Conservation (phyloP, 2,113 vertebrate genomes). For the Dasyurus viverrinus region DNA sequence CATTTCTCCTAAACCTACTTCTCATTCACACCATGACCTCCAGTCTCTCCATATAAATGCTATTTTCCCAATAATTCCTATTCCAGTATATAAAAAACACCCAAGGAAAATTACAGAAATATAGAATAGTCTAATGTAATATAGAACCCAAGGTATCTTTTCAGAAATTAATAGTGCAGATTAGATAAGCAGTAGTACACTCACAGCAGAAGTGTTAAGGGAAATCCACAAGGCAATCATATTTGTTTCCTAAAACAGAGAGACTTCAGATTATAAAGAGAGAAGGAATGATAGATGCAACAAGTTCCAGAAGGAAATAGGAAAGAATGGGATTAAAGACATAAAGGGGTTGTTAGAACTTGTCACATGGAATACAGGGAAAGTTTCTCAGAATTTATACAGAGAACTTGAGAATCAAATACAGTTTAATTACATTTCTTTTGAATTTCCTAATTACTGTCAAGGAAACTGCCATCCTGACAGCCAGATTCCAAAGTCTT, state of each 20-base stretch:
- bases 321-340: background rate
- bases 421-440: background rate
- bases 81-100: background rate
- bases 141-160: background rate
- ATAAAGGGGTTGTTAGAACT: background rate
- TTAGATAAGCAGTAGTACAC: background rate
- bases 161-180: background rate
- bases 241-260: background rate
- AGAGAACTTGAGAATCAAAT: background rate
- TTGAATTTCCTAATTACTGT: background rate
- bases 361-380: background rate
- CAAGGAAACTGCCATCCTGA: background rate
- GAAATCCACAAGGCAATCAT: background rate
- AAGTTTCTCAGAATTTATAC: background rate
- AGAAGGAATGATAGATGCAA: background rate
- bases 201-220: background rate
- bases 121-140: background rate
- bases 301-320: background rate
- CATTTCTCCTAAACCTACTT: background rate
- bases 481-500: background rate
- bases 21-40: background rate
- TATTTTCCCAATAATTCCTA: background rate
- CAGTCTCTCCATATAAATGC: background rate
- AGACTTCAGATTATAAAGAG: background rate
- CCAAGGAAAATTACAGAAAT: background rate